Evolutionary conservation across 2,888 invertebrate species (phyloP).

Genomic region (Byasa hedistus): DNA sequence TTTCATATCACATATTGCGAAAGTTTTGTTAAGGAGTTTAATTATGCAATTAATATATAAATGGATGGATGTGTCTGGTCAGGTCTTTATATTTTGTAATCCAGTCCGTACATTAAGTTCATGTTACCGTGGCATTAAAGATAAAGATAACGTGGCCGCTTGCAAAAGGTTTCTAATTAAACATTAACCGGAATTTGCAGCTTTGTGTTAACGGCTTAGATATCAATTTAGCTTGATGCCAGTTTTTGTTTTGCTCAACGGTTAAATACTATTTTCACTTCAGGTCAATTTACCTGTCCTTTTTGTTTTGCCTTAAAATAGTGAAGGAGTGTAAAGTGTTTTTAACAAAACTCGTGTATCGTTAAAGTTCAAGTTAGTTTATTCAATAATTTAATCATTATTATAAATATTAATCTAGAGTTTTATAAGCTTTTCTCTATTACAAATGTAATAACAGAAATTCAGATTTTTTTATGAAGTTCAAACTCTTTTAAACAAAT

Average conservation of each 20-base stretch:
- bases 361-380: no score
- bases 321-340: not conserved
- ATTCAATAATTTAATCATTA: not conserved
- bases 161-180: conserved; percentile 9
- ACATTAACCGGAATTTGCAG: not conserved
- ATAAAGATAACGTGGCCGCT: conserved; percentile 15
- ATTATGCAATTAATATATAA: not conserved
- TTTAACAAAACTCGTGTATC: not conserved
- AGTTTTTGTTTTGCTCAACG: conserved; percentile 3
- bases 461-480: no score
- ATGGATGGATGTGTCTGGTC: not conserved
- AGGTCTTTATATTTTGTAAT: conserved; percentile 9
- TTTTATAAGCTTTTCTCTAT: no score
- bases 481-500: no score
- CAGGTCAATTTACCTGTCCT: conserved; percentile 16
- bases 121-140: conserved; percentile 23
- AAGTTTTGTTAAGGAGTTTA: no score
- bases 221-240: not conserved
- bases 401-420: no score
- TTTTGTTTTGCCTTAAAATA: not conserved
- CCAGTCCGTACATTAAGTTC: conserved; percentile 14
- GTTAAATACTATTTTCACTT: conserved; percentile 11
- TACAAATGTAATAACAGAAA: no score
- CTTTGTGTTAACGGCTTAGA: not conserved
- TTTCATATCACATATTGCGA: no score